phyloP scores from a whole-genome alignment of 1,140 invertebrate species.

The Drosophila dunni region DNA sequence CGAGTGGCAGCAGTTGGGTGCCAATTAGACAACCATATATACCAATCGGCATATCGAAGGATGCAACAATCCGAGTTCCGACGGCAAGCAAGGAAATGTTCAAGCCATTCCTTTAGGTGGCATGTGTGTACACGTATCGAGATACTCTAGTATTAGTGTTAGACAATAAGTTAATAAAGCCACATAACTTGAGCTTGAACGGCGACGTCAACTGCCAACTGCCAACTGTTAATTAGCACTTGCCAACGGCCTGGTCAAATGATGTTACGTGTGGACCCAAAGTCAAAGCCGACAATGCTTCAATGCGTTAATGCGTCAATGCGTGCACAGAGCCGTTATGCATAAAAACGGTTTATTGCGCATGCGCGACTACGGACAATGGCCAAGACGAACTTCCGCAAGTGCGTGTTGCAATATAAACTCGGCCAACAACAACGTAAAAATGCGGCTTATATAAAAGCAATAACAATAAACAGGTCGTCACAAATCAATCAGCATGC shows the following conservation, averaged over 20 bases:
- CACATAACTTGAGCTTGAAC: slow-evolving; percentile 52
- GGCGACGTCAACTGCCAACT: slow-evolving; percentile 45
- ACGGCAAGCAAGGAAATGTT: slow-evolving; percentile 45
- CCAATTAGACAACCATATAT: slow-evolving; percentile 64
- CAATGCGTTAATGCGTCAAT: slow-evolving; percentile 40
- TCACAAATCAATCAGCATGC: slow-evolving; percentile 72
- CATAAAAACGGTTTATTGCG: slow-evolving; percentile 79
- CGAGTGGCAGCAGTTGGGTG: slow-evolving; percentile 65
- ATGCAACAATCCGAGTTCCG: slow-evolving; percentile 28
- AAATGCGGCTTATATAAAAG: slow-evolving; percentile 64
- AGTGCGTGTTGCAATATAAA: slow-evolving; percentile 67
- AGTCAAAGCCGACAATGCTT: slow-evolving; percentile 33
- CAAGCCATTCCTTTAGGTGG: slow-evolving; percentile 70
- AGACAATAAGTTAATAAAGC: slow-evolving; percentile 59
- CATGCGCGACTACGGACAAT: slow-evolving; percentile 54
- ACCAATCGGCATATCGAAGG: slow-evolving; percentile 62
- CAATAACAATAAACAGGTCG: slow-evolving; percentile 62
- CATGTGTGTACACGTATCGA: not conserved
- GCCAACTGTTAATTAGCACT: slow-evolving; percentile 71
- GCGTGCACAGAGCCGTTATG: slow-evolving; percentile 73
- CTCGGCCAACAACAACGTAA: slow-evolving; percentile 30
- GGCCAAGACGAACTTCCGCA: slow-evolving; percentile 68
- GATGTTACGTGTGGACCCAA: slow-evolving; percentile 60
- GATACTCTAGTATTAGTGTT: slow-evolving; percentile 32
- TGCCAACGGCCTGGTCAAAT: slow-evolving; percentile 44